Base-by-base conservation (phyloP, 2,113 vertebrate genomes). In the rabbit (Oryctolagus cuniculus) region DNA sequence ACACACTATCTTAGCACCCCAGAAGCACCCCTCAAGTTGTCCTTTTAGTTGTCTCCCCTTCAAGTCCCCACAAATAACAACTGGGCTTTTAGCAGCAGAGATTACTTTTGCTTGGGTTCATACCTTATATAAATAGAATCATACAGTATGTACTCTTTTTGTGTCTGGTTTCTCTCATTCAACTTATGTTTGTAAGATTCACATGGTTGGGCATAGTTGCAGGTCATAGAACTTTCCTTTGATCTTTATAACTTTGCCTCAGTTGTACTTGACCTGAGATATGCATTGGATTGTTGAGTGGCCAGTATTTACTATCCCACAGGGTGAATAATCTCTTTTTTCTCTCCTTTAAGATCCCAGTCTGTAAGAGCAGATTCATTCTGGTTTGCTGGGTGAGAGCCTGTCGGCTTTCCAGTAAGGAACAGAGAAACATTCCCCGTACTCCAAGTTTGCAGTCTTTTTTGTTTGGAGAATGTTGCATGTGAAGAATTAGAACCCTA, bases 241-340 rank as follows among this genome's bases (percentile, higher is more conserved):
- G 78, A 97, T 96, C 93, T 88, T 97, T 94, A 79, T 96, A 97
- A 97, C 94, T 97, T 97, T 87, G 92, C 83, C 96, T 96, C 91
- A 96, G 91, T 97, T 97, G 85, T 27, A 93, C 81, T 91, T 96
- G 89, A 97, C 97, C 94, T 97, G 96, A 95, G 95, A 92, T 96
- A 96, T 96, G 83, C 77, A 96, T 0, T 6, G 91, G 91, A 96
- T 97, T 97, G 95, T 83, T 93, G 82, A 97, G 64, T 96, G 89
- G 87, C 89, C 85, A 67, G 87, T 94, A 92, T 91, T 96, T 96
- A 95, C 86, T 96, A 88, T 95, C 89, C 90, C 75, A 96, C 93
- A 75, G 95, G 72, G 92, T 78, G 73, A 96, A 63, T 96, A 96
- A 95, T 97, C 87, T 95, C 89, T 94, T 70, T 73, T 29, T 51